A percentile compares a stretch with the other conserved stretches of the same genome.
Conservation (phyloP, 1,140 invertebrate genomes). For the Geopemphigus sp. region DNA sequence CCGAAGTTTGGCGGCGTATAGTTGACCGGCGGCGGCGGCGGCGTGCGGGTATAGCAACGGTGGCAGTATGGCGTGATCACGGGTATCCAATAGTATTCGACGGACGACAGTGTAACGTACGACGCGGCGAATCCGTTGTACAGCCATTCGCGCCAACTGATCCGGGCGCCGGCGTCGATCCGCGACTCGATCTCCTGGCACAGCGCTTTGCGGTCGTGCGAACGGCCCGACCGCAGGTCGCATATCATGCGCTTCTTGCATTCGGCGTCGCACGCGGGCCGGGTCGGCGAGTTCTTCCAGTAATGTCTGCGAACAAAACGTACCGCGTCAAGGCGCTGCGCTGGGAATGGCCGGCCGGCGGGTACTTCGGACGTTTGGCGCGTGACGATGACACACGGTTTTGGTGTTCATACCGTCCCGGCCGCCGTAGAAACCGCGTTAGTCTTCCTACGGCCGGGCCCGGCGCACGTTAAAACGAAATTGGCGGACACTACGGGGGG, state of each 20-base stretch:
- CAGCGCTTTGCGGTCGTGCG: slow-evolving; percentile 79
- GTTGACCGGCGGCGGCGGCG: neutral
- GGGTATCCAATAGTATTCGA: slow-evolving; percentile 21
- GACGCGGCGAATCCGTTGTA: slow-evolving; percentile 80
- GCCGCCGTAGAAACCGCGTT: too few species aligned
- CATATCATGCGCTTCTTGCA: slow-evolving; percentile 82
- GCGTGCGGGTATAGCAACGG: too few species aligned
- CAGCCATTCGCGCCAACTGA: slow-evolving; percentile 79
- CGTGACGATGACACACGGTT: too few species aligned
- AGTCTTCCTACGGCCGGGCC: too few species aligned
- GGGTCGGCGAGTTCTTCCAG: slow-evolving; percentile 81
- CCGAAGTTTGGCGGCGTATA: neutral
- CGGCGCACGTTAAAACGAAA: too few species aligned
- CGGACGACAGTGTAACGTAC: slow-evolving; percentile 64
- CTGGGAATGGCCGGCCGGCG: too few species aligned
- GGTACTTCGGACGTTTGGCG: too few species aligned
- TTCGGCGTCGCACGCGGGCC: slow-evolving; percentile 73
- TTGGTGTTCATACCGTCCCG: too few species aligned
- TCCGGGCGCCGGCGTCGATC: slow-evolving; percentile 69
- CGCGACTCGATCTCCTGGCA: slow-evolving; percentile 77
- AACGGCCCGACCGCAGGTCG: slow-evolving; percentile 78
- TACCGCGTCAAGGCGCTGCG: too few species aligned
- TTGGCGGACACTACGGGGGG: too few species aligned
- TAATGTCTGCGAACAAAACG: slow-evolving; percentile 82
- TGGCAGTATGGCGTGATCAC: slow-evolving; percentile 3